Evolutionary conservation across 2,113 vertebrate species (phyloP), one percentile per base, ranked within the genome.

Genomic region (Gadus chalcogrammus): DNA sequence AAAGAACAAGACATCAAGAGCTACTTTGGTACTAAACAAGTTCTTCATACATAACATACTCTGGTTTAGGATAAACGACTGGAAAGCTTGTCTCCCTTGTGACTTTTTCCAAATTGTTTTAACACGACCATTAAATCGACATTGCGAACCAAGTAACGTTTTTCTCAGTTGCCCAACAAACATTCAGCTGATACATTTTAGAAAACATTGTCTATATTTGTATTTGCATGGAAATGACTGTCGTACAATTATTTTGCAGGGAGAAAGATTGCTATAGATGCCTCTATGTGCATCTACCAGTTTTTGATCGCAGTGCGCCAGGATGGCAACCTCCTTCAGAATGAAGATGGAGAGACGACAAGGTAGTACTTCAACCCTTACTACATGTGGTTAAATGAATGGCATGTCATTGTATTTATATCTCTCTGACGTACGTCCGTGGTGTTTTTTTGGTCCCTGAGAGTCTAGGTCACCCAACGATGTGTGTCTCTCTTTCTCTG

Each of bases 241-340:
- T 5, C 73, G 1, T 35, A 31, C 5, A 38, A 9, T 55, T 69
- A 28, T 11, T 1, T 15, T 75, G 18, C 78, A 93, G 93, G 93
- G 9, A 92, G 97, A 15, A 99, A 97, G 80, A 97, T 99, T 15
- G 96, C 97, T 1, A 94, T 99, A 0, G 97, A 99, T 17, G 97
- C 97, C 8, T 99, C 97, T 65, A 99, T 99, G 97, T 98, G 97
- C 81, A 98, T 99, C 70, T 99, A 99, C 68, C 97, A 99, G 92
- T 99, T 99, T 85, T 91, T 99, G 75, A 98, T 99, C 0, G 97
- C 97, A 0, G 97, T 99, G 24, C 90, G 97, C 53, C 97, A 99
- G 81, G 96, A 97, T 0, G 96, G 97, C 0, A 98, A 98, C 0
- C 88, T 93, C 67, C 89, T 99, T 5, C 96, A 97, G 75, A 98